phyloP scores from a whole-genome alignment of 2,888 invertebrate genomes.

The Drosophila colorata region DNA sequence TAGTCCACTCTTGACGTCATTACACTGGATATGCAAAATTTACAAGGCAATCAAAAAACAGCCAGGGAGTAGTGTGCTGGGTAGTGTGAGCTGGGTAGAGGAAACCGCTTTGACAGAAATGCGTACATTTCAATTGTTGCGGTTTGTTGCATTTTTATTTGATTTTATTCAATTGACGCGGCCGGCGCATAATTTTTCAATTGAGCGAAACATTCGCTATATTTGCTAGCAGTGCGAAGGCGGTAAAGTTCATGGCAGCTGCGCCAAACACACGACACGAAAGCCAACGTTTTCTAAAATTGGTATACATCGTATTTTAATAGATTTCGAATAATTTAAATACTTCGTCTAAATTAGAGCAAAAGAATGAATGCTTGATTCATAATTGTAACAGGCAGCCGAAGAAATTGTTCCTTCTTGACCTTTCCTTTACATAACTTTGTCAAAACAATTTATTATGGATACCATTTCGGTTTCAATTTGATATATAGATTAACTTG shows the following conservation, averaged over 20 bases:
- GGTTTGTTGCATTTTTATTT: constrained; percentile 63
- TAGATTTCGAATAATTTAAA: constrained; percentile 14
- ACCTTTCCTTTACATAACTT: too few species aligned
- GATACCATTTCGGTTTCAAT: too few species aligned
- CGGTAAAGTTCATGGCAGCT: constrained; percentile 62
- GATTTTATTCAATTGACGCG: constrained; percentile 72
- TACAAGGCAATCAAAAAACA: constrained; percentile 12
- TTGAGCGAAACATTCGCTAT: constrained; percentile 59
- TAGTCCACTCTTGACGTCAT: constrained; percentile 49
- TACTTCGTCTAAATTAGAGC: constrained; percentile 1
- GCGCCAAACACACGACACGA: constrained; percentile 4
- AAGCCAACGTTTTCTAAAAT: neutral
- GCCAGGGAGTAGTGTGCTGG: neutral
- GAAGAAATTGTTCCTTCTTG: too few species aligned
- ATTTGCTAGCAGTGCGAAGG: constrained; percentile 42
- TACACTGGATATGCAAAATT: constrained; percentile 20
- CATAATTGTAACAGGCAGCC: too few species aligned
- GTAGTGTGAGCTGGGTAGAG: too few species aligned
- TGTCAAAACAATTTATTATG: too few species aligned
- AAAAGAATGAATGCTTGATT: too few species aligned
- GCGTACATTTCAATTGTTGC: constrained; percentile 69
- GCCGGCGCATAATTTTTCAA: constrained; percentile 70
- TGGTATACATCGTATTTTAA: constrained; percentile 24
- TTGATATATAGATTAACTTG: too few species aligned
- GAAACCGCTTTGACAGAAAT: constrained; percentile 30